Percentiles rank a stretch among this genome's conserved stretches.
phyloP scores from a whole-genome alignment of 2,888 invertebrate genomes.

The Congeria kusceri region DNA sequence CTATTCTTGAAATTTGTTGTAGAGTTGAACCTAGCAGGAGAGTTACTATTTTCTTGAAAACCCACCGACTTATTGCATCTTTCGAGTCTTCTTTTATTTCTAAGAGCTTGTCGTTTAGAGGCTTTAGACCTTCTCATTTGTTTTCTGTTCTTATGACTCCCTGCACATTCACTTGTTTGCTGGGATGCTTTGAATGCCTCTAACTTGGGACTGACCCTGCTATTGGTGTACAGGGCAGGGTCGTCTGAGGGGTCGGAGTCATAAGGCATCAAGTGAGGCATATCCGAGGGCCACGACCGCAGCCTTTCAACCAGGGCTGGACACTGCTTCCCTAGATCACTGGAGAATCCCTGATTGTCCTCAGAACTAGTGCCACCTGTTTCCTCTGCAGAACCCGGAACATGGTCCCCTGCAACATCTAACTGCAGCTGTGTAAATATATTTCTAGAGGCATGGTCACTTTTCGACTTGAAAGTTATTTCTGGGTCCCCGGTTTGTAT shows the following conservation, averaged over 20 bases:
- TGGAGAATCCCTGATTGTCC: constrained; percentile 1
- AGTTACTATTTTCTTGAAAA: not conserved
- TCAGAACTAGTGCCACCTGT: not conserved
- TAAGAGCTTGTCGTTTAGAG: not conserved
- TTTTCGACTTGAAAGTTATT: constrained; percentile 47
- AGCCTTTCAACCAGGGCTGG: constrained; percentile 12
- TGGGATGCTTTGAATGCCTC: constrained; percentile 25
- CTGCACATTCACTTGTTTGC: not conserved
- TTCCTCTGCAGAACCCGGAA: constrained; percentile 19
- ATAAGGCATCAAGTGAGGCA: constrained; percentile 57
- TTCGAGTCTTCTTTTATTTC: not conserved
- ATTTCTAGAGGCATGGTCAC: constrained; percentile 37
- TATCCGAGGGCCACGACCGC: constrained; percentile 26
- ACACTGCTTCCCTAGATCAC: constrained; percentile 14
- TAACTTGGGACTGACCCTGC: constrained; percentile 45
- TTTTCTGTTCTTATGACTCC: not conserved
- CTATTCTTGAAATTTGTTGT: not conserved
- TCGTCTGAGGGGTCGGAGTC: constrained; percentile 43
- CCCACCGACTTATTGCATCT: not conserved
- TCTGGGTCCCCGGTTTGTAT: constrained; percentile 48
- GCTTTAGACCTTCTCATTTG: not conserved
- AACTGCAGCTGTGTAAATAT: constrained; percentile 59
- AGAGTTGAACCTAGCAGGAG: not conserved
- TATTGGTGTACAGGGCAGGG: constrained; percentile 24
- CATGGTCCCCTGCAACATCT: constrained; percentile 40